phyloP scores from a whole-genome alignment of 2,113 vertebrate species.

The Chaetura pelagica region DNA sequence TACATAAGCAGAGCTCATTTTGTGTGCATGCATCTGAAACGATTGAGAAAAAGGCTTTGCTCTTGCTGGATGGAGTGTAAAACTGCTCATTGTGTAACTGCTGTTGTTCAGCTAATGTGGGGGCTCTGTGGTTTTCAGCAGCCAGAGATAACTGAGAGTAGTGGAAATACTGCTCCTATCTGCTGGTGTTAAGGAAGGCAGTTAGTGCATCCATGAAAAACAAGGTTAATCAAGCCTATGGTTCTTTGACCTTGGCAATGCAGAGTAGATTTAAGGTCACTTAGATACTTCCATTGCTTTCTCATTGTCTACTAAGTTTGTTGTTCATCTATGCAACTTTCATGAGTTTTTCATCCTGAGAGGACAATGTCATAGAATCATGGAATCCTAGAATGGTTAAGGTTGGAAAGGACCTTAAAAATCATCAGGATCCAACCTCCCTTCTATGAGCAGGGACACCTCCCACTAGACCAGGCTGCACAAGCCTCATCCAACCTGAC shows the following conservation, averaged over 20 bases:
- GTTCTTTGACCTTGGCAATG: not conserved
- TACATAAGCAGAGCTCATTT: fast-evolving
- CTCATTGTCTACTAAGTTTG: not conserved
- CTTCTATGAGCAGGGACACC: too few species aligned
- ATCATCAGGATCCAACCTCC: too few species aligned
- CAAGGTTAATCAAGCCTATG: not conserved
- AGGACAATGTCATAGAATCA: not conserved
- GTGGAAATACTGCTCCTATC: not conserved
- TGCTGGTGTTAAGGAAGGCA: not conserved
- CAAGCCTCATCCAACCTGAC: too few species aligned
- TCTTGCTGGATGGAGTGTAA: not conserved
- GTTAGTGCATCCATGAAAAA: not conserved
- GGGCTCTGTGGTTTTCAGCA: not conserved
- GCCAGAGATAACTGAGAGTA: fast-evolving
- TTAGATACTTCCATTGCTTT: not conserved
- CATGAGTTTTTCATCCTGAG: not conserved
- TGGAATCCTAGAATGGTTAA: too few species aligned
- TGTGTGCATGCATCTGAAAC: not conserved
- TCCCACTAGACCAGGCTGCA: too few species aligned
- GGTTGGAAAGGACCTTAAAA: too few species aligned
- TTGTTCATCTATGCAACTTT: fast-evolving
- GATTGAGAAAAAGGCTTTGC: not conserved
- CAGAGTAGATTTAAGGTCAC: not conserved
- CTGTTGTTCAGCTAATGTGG: not conserved
- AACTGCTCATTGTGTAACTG: not conserved